Evolutionary conservation across 2,113 vertebrate species (phyloP), one percentile per base, ranked within the genome.

Genomic region (Meleagris gallopavo): DNA sequence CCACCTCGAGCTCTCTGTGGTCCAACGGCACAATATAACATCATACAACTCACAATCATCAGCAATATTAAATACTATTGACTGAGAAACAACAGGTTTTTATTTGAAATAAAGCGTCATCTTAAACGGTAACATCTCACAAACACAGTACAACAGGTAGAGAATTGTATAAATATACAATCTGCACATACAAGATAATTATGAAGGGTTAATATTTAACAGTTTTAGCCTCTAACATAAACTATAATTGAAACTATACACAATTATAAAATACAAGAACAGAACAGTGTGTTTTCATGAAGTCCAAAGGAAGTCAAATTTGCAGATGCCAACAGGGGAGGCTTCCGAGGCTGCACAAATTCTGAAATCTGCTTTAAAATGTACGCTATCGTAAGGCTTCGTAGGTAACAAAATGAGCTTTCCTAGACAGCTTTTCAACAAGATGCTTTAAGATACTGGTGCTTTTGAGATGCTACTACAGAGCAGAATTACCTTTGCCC

Each of bases 81-180:
- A 97, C 96, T 97, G 95, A 25, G 12, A 95, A 97, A 95, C 70
- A 98, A 97, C 11, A 96, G 65, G 55, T 72, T 97, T 98, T 98
- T 98, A 98, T 98, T 98, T 95, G 93, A 96, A 96, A 93, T 83
- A 64, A 96, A 95, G 80, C 55, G 89, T 84, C 97, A 98, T 97
- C 90, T 97, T 96, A 96, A 97, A 97, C 50, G n/a, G 58, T 79
- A 97, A 97, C 97, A 98, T 97, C 95, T 97, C 97, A 96, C 94
- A 97, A 96, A 93, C 93, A 98, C 96, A 84, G 93, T 98, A 98
- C 97, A 98, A 94, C 81, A 97, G 86, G 86, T 93, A 93, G 62
- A 97, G 83, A 90, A 97, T 95, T 32, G 40, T 83, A 96, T 67
- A 74, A 96, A 97, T 88, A 96, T 97, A 97, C 96, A 98, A 45